Evolutionary conservation across 2,113 vertebrate species (phyloP).

Genomic region (Rhinopithecus roxellana): DNA sequence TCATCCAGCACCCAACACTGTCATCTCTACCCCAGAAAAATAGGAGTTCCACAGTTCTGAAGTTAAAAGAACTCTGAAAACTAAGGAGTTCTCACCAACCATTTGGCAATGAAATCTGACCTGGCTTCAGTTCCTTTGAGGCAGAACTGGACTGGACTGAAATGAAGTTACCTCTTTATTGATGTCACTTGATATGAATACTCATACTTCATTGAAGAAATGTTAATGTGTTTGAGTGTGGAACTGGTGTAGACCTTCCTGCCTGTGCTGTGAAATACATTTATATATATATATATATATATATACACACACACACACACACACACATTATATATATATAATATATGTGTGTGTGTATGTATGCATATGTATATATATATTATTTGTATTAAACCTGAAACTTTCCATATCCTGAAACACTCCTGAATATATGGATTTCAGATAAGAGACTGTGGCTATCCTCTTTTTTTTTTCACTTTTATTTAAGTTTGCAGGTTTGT

Average conservation of each 20-base stretch:
- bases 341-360: too few species aligned
- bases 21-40: neutral
- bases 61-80: neutral
- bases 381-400: neutral
- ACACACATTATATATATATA: too few species aligned
- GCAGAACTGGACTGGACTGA: neutral
- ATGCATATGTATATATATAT: fast-evolving
- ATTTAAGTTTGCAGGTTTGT: too few species aligned
- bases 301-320: fast-evolving
- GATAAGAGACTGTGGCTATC: neutral
- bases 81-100: neutral
- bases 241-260: neutral
- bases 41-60: neutral
- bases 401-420: neutral
- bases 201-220: neutral
- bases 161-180: neutral
- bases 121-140: neutral
- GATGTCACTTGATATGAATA: neutral
- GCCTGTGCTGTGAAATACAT: neutral
- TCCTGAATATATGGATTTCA: neutral
- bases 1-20: neutral
- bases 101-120: neutral
- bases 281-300: too few species aligned
- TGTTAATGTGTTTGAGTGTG: neutral
- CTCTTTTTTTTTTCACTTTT: too few species aligned